Conservation (phyloP, 1,140 invertebrate species). For the Drosophila erecta region DNA sequence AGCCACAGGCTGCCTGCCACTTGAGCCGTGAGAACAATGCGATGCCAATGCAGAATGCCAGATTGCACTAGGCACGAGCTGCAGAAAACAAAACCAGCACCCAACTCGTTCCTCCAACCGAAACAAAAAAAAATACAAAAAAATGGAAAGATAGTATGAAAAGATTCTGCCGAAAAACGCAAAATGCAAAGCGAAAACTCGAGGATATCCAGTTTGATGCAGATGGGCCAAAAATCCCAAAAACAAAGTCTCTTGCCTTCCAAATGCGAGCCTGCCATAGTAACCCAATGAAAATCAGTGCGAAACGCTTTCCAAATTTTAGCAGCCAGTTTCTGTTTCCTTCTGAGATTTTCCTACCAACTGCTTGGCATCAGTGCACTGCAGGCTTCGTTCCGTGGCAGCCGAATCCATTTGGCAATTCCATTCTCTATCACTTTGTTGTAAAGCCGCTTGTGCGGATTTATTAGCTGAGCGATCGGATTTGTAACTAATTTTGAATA, state of each 20-base stretch:
- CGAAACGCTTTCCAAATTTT: slow-evolving; percentile 65
- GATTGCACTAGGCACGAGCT: slow-evolving; percentile 48
- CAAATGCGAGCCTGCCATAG: slow-evolving; percentile 31
- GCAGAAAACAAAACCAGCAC: neutral
- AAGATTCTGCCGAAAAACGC: slow-evolving; percentile 36
- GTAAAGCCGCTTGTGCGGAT: slow-evolving; percentile 21
- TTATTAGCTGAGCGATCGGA: slow-evolving; percentile 34
- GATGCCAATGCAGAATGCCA: slow-evolving; percentile 69
- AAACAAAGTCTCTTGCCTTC: slow-evolving; percentile 31
- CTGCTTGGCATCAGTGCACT: slow-evolving; percentile 49
- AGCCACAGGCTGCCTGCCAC: slow-evolving; percentile 75
- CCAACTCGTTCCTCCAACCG: no score
- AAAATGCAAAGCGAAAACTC: slow-evolving; percentile 42
- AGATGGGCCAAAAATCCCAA: slow-evolving; percentile 35
- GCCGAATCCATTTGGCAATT: slow-evolving; percentile 40
- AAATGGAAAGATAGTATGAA: neutral
- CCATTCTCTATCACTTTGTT: slow-evolving; percentile 44
- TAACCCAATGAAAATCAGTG: slow-evolving; percentile 74
- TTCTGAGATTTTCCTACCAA: slow-evolving; percentile 32
- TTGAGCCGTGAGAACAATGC: slow-evolving; percentile 75
- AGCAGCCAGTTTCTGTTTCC: slow-evolving; percentile 30
- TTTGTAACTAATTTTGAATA: slow-evolving; percentile 23
- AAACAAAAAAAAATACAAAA: slow-evolving; percentile 3
- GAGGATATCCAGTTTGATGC: slow-evolving; percentile 51
- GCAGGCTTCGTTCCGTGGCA: slow-evolving; percentile 35